A percentile compares a stretch with the other conserved stretches of the same genome.
phyloP scores from a whole-genome alignment of 2,888 invertebrate species.

The Lasioglossum pauxillum region DNA sequence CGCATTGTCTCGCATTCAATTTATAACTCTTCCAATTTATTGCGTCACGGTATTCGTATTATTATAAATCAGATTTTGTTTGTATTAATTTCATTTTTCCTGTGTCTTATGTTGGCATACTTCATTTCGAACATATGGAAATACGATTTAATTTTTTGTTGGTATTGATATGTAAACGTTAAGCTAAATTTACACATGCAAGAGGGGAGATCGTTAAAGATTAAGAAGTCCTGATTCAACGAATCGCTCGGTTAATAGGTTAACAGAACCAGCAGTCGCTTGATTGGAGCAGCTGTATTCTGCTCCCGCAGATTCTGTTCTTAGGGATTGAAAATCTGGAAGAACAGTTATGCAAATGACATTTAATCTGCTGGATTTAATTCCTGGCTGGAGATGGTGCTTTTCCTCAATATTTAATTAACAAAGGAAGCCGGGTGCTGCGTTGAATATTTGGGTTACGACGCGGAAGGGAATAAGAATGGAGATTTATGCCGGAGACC shows the following conservation, averaged over 20 bases:
- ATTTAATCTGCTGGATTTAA: neutral
- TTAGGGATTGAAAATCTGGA: neutral
- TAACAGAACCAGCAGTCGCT: neutral
- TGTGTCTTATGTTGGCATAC: too few relatives aligned
- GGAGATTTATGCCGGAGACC: slow-evolving; percentile 6
- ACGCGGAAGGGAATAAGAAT: neutral
- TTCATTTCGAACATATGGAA: too few relatives aligned
- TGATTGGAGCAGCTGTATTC: neutral
- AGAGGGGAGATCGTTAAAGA: too few relatives aligned
- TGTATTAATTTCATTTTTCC: neutral
- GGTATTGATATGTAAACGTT: too few relatives aligned
- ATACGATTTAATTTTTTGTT: too few relatives aligned
- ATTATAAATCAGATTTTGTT: neutral
- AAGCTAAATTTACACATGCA: neutral
- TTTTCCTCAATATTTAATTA: neutral
- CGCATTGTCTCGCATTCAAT: neutral
- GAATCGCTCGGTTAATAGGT: neutral
- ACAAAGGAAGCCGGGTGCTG: neutral
- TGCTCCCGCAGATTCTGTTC: neutral
- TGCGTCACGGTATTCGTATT: too few relatives aligned
- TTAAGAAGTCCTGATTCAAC: neutral
- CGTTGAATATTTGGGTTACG: neutral
- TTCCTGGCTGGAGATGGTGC: neutral
- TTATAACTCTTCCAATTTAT: neutral
- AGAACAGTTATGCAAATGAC: neutral